Base-by-base conservation (phyloP, 2,888 invertebrate species). In the Dastarcus helophoroides region DNA sequence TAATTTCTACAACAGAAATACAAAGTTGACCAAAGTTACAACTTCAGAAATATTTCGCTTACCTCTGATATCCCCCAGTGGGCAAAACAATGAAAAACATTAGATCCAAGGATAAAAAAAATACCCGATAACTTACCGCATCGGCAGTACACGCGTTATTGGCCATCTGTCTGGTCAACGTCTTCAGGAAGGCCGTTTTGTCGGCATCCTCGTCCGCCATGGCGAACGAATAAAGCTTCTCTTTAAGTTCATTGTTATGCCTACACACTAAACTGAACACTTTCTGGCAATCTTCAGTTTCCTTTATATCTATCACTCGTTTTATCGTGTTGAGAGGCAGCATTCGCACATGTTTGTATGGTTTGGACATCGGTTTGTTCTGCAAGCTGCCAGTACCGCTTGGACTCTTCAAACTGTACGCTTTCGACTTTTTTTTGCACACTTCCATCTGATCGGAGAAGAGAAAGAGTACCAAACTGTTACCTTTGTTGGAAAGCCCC, bases 391-490 rank as follows among this genome's bases (percentile, higher is more conserved):
- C 40, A n/a, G 33, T 42, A 32, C 49, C 33, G 33, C 59, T 60
- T 1, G 82, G 81, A 43, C 79, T 80, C 53, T 80, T 78, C 36
- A 74, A 64, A 23, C 71, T 71, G 40, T 76, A 76, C 29, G 71
- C 79, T 59, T 84, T 82, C 25, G 84, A 83, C 49, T 85, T 73
- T 56, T 82, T 82, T 56, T 84, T 83, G 63, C 83, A 83, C 51
- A 95, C 89, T 68, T 93, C 93, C 56, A 95, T 72, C 36, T 85
- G 83, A 64, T 97, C 95, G 21, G 89, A 86, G 63, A 97, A 97
- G 14, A 97, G 68, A 60, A 93, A 93, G 42, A 97, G 65, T 42
- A 89, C 78, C 38, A 97, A 70, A 43, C 79, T 79, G 59, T 53
- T 57, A 29, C 93, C 93, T 44, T 88, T 76, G 9, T 86, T 84